A percentile compares a stretch with the other conserved stretches of the same genome.
These are phyloP conservation scores for Heterocephalus glaber DNA, from an alignment of 2,113 vertebrate genomes.

Conservation along the genomic window DNA sequence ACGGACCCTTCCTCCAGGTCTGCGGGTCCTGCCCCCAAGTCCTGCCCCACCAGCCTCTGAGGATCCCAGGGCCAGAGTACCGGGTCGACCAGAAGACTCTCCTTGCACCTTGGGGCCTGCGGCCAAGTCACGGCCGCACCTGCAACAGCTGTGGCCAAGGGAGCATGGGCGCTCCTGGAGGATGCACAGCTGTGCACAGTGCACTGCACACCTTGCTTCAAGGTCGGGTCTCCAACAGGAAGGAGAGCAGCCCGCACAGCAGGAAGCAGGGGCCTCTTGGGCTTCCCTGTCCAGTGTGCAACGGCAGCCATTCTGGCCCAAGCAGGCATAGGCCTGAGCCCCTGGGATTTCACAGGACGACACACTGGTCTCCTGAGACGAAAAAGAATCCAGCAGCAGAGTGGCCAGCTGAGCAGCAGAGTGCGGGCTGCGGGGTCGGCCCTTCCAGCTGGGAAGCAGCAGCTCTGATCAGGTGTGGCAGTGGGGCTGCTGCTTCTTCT, in stretches of 20 bases:
- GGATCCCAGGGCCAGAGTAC: neutral
- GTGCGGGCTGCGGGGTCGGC: too few relatives aligned
- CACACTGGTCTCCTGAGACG: neutral
- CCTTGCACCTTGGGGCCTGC: neutral
- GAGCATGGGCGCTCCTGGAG: rapidly evolving
- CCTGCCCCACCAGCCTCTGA: neutral
- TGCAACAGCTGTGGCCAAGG: neutral
- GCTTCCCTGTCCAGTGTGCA: neutral
- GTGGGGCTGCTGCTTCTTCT: neutral
- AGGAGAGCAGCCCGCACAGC: rapidly evolving
- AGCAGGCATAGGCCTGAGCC: neutral
- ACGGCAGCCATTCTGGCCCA: too few relatives aligned
- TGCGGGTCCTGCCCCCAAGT: too few relatives aligned
- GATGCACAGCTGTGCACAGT: neutral
- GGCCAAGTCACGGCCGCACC: neutral
- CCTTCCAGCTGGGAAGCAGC: too few relatives aligned
- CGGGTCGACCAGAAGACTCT: neutral
- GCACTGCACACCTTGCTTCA: rapidly evolving
- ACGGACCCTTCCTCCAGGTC: neutral
- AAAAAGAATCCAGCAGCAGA: neutral
- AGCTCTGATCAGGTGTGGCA: neutral
- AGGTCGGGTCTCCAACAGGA: neutral
- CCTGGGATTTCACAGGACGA: neutral
- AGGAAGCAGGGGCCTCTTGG: too few relatives aligned
- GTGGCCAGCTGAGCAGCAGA: neutral